These are phyloP conservation scores for Coracias cyanogaster DNA, from an alignment of 2,797 vertebrate species.

Conservation along the genomic window DNA sequence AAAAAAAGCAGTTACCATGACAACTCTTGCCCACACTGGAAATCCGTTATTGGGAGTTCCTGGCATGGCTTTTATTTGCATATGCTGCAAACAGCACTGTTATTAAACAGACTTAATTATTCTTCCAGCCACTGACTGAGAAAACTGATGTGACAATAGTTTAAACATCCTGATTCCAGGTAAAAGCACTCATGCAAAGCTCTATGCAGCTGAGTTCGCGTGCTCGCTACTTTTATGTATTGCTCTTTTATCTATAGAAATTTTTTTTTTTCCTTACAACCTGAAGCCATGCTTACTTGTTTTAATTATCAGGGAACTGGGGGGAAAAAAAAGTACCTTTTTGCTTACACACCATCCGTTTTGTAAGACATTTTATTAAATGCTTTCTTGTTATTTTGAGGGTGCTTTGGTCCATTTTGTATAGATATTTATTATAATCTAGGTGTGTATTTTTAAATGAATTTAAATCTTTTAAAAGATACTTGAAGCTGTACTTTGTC, in stretches of 20 bases:
- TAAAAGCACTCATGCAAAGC: neutral
- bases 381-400: neutral
- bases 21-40: constrained; percentile 18
- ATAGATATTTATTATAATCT: neutral
- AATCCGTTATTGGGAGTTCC: constrained; percentile 39
- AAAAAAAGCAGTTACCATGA: constrained; percentile 46
- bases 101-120: constrained; percentile 57
- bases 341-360: neutral
- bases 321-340: neutral
- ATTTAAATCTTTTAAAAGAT: neutral
- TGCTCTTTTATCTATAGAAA: neutral
- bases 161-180: neutral
- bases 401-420: neutral
- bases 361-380: neutral
- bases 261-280: neutral
- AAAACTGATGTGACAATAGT: neutral
- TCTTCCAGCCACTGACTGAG: neutral
- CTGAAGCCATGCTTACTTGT: neutral
- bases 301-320: neutral
- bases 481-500: neutral
- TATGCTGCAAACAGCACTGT: neutral
- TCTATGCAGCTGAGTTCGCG: neutral
- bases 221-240: neutral
- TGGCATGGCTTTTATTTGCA: neutral
- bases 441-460: neutral